Base-by-base conservation (phyloP, 2,113 vertebrate species). In the Lucifuga dentata region DNA sequence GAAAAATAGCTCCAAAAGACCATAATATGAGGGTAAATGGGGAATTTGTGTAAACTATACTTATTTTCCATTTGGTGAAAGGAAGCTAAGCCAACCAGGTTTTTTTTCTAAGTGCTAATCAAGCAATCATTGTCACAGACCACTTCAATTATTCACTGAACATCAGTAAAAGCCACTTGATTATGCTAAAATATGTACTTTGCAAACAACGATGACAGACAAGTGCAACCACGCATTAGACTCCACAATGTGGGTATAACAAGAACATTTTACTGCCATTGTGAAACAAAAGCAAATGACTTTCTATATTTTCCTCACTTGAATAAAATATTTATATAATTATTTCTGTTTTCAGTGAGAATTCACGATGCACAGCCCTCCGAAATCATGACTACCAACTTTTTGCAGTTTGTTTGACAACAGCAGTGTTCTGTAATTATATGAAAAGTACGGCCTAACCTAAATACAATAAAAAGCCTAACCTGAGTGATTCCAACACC, bases 81-180 rank as follows among this genome's bases (percentile, higher is more conserved):
- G 9, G 17, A 33, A 56, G 64, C 29, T 26, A 41, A 68, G 39
- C 57, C 46, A 62, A 70, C 3, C 19, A n/a, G 32, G 29, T n/a
- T n/a, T 12, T 57, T 19, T 55, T 59, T 59, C 35, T 33, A 32
- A 68, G 50, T 33, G 26, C 35, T 57, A 79, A 81, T 81, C 78
- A 76, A 61, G 43, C 41, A 51, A 41, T 23, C 41, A 76, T 66
- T 53, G 39, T 68, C 33, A 50, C 51, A 46, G 10, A 74, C 51
- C 20, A 58, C 52, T 69, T 78, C 21, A 76, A 23, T 68, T 55
- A 51, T 69, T 49, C 56, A 48, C 38, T n/a, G 33, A 53, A 73
- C 51, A 41, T 32, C 51, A 58, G 38, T 56, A 68, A 80, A 79
- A 73, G 52, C 48, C 43, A 39, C 53, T 62, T 36, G 13, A 51